A percentile compares a stretch with the other conserved stretches of the same genome.
Conservation (phyloP, 2,888 invertebrate genomes). For the Hydraecia micacea region DNA sequence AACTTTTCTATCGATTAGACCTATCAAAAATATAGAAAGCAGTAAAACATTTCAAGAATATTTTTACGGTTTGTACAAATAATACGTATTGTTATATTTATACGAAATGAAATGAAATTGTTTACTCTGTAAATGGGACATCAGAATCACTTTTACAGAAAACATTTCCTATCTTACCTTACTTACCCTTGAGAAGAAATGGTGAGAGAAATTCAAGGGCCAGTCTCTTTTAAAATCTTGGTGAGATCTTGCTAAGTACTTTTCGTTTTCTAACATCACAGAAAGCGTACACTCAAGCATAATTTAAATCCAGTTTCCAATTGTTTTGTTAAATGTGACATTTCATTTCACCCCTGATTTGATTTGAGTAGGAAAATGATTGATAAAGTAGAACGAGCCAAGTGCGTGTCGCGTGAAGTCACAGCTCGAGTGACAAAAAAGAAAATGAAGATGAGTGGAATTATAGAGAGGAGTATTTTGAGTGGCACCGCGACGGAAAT, state of each 20-base stretch:
- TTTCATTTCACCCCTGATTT: slow-evolving; percentile 81
- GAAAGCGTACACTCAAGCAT: slow-evolving; percentile 25
- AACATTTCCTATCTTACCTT: too few species aligned
- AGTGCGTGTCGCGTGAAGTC: slow-evolving; percentile 59
- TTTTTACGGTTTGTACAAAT: not conserved
- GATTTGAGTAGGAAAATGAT: slow-evolving; percentile 79
- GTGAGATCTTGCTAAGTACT: too few species aligned
- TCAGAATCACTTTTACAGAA: too few species aligned
- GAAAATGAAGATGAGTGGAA: slow-evolving; percentile 55
- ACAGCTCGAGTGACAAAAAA: slow-evolving; percentile 67
- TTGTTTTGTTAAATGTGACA: slow-evolving; percentile 70
- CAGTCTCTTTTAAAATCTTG: too few species aligned
- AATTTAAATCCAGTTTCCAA: slow-evolving; percentile 47
- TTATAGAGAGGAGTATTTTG: slow-evolving; percentile 53
- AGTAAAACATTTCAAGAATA: not conserved
- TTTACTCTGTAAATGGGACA: too few species aligned
- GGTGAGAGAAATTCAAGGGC: too few species aligned
- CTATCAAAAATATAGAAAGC: not conserved
- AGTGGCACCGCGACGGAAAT: not conserved
- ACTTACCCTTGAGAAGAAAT: too few species aligned
- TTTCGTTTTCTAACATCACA: not conserved
- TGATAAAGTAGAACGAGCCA: slow-evolving; percentile 76
- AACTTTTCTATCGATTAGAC: not conserved
- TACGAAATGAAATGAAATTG: too few species aligned
- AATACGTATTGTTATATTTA: too few species aligned